Evolutionary conservation across 2,113 vertebrate species (phyloP).

Genomic region (Poicephalus gulielmi): DNA sequence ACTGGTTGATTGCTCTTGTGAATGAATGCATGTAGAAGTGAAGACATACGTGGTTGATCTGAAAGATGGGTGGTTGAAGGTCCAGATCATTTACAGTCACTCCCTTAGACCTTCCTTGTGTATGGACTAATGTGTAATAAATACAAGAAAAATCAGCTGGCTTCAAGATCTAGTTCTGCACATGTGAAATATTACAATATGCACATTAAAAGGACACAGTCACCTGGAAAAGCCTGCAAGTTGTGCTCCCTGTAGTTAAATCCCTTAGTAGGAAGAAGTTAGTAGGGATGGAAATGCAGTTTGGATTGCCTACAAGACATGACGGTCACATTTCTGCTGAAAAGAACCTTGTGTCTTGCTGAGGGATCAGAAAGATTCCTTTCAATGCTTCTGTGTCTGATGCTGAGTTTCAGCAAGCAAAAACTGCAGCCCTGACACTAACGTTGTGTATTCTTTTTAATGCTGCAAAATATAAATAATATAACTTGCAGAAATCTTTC

Average conservation of each 20-base stretch:
- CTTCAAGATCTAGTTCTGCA: neutral
- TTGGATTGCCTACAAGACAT: too few species aligned
- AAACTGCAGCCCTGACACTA: neutral
- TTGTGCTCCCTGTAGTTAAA: too few species aligned
- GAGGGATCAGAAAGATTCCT: neutral
- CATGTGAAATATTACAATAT: neutral
- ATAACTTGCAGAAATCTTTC: neutral
- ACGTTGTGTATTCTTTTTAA: neutral
- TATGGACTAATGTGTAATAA: constrained; percentile 14
- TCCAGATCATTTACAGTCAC: constrained; percentile 16
- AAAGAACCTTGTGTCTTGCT: neutral
- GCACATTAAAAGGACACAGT: too few species aligned
- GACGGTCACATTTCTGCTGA: too few species aligned
- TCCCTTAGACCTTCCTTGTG: constrained; percentile 72
- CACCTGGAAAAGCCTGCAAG: too few species aligned
- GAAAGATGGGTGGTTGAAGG: constrained; percentile 60
- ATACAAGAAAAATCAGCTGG: neutral
- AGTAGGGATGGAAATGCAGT: too few species aligned
- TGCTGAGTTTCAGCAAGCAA: neutral
- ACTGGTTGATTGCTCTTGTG: constrained; percentile 78
- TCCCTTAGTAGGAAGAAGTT: too few species aligned
- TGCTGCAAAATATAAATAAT: neutral
- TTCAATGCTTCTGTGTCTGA: neutral
- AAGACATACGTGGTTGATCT: constrained; percentile 35
- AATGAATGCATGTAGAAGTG: constrained; percentile 69